Percentiles rank a stretch among this genome's conserved stretches.
Evolutionary conservation across 2,888 invertebrate genomes (phyloP).

Genomic region (Serrognathus titanus): DNA sequence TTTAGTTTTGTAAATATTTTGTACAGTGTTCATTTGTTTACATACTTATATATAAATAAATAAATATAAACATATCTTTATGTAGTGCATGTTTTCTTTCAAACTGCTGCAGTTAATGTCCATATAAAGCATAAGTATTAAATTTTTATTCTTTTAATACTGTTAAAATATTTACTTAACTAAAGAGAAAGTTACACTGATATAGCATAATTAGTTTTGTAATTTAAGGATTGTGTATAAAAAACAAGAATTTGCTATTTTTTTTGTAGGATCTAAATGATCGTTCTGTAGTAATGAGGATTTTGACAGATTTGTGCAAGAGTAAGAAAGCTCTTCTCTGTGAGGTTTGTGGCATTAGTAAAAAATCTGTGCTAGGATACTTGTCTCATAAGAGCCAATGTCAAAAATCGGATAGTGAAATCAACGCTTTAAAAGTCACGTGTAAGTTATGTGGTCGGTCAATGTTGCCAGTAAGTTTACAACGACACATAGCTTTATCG

Average conservation of each 20-base stretch:
- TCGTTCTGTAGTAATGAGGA: constrained; percentile 48
- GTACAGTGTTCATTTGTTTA: neutral
- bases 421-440: constrained; percentile 18
- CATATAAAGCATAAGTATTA: too few relatives aligned
- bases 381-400: constrained; percentile 52
- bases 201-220: too few relatives aligned
- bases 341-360: constrained; percentile 51
- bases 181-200: too few relatives aligned
- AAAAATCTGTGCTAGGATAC: constrained; percentile 58
- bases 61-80: neutral
- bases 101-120: too few relatives aligned
- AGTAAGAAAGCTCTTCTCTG: constrained; percentile 51
- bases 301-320: constrained; percentile 50
- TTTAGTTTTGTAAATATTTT: neutral
- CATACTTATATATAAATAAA: neutral
- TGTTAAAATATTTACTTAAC: too few relatives aligned
- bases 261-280: constrained; percentile 53
- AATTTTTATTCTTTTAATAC: too few relatives aligned
- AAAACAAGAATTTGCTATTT: constrained; percentile 25
- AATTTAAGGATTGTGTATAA: too few relatives aligned
- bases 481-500: constrained; percentile 56
- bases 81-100: too few relatives aligned
- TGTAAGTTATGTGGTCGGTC: constrained; percentile 36
- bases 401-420: constrained; percentile 20
- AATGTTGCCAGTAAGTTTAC: constrained; percentile 57